These are phyloP conservation scores for Epinephelus cyanopodus DNA, from an alignment of 2,113 vertebrate species.

Conservation along the genomic window DNA sequence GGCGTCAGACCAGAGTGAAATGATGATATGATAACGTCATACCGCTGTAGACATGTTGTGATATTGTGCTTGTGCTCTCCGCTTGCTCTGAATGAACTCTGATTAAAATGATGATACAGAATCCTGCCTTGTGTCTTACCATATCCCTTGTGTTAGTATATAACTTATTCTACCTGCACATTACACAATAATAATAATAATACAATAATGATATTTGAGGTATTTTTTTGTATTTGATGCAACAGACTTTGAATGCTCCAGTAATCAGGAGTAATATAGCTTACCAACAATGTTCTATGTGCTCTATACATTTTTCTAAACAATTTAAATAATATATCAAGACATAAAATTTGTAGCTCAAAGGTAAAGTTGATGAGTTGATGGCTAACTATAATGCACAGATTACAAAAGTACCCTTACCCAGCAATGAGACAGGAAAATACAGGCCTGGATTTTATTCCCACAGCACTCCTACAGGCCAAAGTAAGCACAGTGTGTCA, in stretches of 20 bases:
- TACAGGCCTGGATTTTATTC: background rate
- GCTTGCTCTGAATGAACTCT: conserved; percentile 90
- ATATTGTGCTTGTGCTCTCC: conserved; percentile 92
- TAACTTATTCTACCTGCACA: background rate
- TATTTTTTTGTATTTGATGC: background rate
- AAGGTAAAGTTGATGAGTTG: background rate
- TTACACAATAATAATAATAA: background rate
- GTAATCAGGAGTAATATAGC: background rate
- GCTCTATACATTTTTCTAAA: background rate
- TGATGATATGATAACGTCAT: conserved; percentile 76
- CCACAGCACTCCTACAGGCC: background rate
- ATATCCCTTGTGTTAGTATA: background rate
- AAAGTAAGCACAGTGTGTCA: background rate
- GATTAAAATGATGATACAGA: conserved; percentile 86
- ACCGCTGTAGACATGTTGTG: conserved; percentile 88
- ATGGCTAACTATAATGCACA: background rate
- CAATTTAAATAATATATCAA: background rate
- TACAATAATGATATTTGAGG: background rate
- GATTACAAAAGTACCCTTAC: background rate
- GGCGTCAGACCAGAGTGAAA: conserved; percentile 62
- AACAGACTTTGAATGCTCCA: background rate
- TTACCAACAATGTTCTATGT: background rate
- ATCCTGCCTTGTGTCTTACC: conserved; percentile 35
- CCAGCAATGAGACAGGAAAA: background rate
- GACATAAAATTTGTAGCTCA: background rate